Base-by-base conservation (phyloP, 1,140 invertebrate species). In the Drosophila obscura region DNA sequence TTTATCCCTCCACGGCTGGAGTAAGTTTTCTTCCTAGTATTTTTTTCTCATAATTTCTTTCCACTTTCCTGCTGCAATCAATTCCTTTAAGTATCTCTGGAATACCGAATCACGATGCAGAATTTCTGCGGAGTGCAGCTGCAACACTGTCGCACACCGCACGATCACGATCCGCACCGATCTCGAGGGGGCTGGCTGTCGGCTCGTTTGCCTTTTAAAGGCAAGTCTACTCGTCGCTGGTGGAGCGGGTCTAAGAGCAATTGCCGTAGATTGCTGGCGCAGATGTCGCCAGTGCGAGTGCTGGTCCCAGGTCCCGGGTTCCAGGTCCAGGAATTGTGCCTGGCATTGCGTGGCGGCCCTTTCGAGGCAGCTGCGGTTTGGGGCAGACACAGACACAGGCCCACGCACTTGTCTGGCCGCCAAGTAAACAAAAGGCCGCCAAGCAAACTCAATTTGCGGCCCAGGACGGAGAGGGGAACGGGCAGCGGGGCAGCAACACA, bases 381-480 rank as follows among this genome's bases (percentile, higher is more conserved):
- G 19, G 2, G n/a, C 22, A 24, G 22, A 24, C 22, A 24, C 22
- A 24, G 22, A 24, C 22, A 3, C 22, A 9, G 8, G 9, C 82
- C 81, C 81, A 87, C 82, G 81, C 81, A 85, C 81, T 85, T 85
- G 81, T 82, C 81, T 77, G 64, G 80, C 35, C 43, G 59, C 19
- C 56, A 43, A 39, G 55, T 67, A 69, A 59, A 81, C 68, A 74
- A 77, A 79, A 55, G 73, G 41, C 31, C 41, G 64, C 51, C 46
- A 46, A 56, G 73, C 79, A 79, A 66, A 79, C 75, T 83, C 80
- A 83, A 83, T 83, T 83, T 79, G 53, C 58, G 39, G 44, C 41
- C 51, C 35, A 57, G 28, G 46, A 50, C 45, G 16, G 11, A 9
- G 57, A 24, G 45, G 13, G 64, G 31, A 53, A 19, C 19, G 19